Base-by-base conservation (phyloP, 2,888 invertebrate genomes). In the Folsomia candida region DNA sequence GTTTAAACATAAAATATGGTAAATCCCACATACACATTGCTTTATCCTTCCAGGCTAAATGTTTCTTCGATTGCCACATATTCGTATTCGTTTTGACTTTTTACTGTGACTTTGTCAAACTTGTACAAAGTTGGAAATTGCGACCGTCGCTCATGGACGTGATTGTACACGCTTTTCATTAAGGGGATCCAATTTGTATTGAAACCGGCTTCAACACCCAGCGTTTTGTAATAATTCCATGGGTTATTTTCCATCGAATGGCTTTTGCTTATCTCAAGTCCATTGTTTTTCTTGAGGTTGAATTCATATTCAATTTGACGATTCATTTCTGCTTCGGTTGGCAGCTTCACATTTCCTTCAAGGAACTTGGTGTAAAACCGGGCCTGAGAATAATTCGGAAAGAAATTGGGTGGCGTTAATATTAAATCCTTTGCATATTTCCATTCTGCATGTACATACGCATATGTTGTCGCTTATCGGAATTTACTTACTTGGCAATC, bases 171-270 rank as follows among this genome's bases (percentile, higher is more conserved):
- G 79, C 87, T 87, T 9, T 89, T 86, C 81, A 92, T 86, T 18
- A 91, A 91, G 0, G 87, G 86, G 0, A 89, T 90, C 2, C 93
- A 84, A 1, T 87, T 86, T 20, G 84, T 82, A 6, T 90, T 84
- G 0, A 86, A 0, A 0, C 58, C 67, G 4, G 54, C 54, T 66
- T 89, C 88, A 26, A 82, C 80, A 0, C 92, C 87, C 62, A 94
- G 84, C 67, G 88, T 87, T 29, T 87, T 83, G 83, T 90, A 91
- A 83, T 94, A 93, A 1, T 82, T 83, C 70, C 87, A 89, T 85
- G 90, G 90, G 58, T 88, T 86, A 0, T 88, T 87, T 0, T 91
- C 92, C 89, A 94, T 89, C 87, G 90, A 89, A 82, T 94, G 94
- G 25, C 92, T 90, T 81, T 93, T 90, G 24, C 89, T 87, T 76